A percentile compares a stretch with the other conserved stretches of the same genome.
phyloP scores from a whole-genome alignment of 2,888 invertebrate species.

The Lottia gigantea region DNA sequence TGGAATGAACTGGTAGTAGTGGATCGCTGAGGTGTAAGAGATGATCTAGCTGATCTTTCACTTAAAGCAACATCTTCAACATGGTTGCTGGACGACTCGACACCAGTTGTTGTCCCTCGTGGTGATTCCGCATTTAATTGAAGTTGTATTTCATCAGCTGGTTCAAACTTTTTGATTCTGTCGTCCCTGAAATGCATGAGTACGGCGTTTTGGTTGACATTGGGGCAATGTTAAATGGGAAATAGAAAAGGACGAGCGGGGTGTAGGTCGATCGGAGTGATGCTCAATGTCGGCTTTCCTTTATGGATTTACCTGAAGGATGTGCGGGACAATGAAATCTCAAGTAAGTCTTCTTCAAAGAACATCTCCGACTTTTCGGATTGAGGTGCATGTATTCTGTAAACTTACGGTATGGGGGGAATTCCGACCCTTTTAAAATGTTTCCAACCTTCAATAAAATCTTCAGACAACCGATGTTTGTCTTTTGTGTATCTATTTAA shows the following conservation, averaged over 20 bases:
- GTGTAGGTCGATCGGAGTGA: too few species aligned
- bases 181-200: neutral
- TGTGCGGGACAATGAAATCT: too few species aligned
- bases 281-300: too few species aligned
- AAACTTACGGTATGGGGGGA: slow-evolving; percentile 59
- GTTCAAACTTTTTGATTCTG: neutral
- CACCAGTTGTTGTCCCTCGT: neutral
- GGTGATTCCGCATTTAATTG: neutral
- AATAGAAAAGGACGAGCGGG: too few species aligned
- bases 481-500: slow-evolving; percentile 57
- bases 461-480: slow-evolving; percentile 53
- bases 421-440: slow-evolving; percentile 63
- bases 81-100: neutral
- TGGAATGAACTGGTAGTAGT: neutral
- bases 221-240: too few species aligned
- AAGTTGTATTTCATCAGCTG: neutral
- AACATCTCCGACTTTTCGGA: too few species aligned
- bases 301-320: too few species aligned
- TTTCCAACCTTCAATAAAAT: slow-evolving; percentile 64
- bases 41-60: slow-evolving; percentile 3
- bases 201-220: too few species aligned
- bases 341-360: too few species aligned
- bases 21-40: neutral
- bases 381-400: too few species aligned
- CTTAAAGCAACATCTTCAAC: neutral